phyloP scores from a whole-genome alignment of 2,113 vertebrate species.

The Oncorhynchus mykiss region DNA sequence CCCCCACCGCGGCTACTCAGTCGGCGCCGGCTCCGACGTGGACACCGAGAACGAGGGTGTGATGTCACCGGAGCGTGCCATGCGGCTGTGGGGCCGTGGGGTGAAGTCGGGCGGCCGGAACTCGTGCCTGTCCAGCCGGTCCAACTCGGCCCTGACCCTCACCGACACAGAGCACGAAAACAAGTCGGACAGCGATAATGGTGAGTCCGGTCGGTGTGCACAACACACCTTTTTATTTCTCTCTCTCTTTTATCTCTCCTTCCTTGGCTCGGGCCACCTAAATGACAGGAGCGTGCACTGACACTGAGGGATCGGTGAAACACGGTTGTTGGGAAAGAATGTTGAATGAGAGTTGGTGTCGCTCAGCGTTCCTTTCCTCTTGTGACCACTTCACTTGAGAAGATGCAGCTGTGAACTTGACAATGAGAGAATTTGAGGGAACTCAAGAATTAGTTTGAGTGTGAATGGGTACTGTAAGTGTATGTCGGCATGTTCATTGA shows the following conservation, averaged over 20 bases:
- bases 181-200: constrained; percentile 98
- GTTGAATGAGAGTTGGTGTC: too few species aligned
- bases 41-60: constrained; percentile 89
- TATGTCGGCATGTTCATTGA: constrained; percentile 19
- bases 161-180: constrained; percentile 98
- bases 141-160: constrained; percentile 96
- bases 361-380: background rate
- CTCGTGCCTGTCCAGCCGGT: constrained; percentile 96
- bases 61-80: constrained; percentile 95
- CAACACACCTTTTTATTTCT: background rate
- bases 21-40: constrained; percentile 85
- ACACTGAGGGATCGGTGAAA: too few species aligned
- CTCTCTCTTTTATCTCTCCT: background rate
- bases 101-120: constrained; percentile 91
- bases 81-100: constrained; percentile 93
- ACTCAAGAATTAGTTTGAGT: background rate
- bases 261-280: too few species aligned
- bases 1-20: constrained; percentile 93
- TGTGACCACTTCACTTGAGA: background rate
- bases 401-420: background rate
- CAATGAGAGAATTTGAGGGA: background rate
- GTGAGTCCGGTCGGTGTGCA: constrained; percentile 73
- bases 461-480: constrained; percentile 25
- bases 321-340: too few species aligned
- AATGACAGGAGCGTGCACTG: background rate